Evolutionary conservation across 1,140 invertebrate species (phyloP).

Genomic region (Neelides sp.): DNA sequence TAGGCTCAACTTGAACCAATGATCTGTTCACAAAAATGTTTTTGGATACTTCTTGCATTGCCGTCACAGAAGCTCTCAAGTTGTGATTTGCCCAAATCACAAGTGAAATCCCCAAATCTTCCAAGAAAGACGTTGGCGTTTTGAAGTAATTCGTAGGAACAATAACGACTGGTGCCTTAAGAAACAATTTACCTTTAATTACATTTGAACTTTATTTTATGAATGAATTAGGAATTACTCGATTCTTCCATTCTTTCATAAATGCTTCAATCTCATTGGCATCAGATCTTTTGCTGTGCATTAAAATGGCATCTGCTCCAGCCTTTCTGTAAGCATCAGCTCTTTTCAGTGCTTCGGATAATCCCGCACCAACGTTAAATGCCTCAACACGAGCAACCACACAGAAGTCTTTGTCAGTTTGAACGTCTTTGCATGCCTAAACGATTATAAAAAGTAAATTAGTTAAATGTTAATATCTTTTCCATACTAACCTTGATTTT

Average conservation of each 20-base stretch:
- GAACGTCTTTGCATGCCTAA: conserved; percentile 40
- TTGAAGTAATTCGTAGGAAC: conserved; percentile 41
- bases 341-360: conserved; percentile 38
- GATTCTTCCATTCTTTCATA: conserved; percentile 40
- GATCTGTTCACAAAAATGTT: conserved; percentile 37
- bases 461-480: not conserved
- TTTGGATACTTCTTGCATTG: conserved; percentile 37
- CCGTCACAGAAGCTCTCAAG: conserved; percentile 36
- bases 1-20: conserved; percentile 35
- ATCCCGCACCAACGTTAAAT: conserved; percentile 39
- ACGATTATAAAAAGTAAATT: conserved; percentile 5
- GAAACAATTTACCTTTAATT: conserved; percentile 6
- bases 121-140: conserved; percentile 37
- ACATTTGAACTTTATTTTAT: not conserved
- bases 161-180: conserved; percentile 39
- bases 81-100: conserved; percentile 43
- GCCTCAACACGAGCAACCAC: conserved; percentile 41
- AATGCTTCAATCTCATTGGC: conserved; percentile 39
- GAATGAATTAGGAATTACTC: conserved; percentile 10
- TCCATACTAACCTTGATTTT: conserved; percentile 38
- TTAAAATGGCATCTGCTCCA: conserved; percentile 40
- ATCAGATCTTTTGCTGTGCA: conserved; percentile 40
- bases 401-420: conserved; percentile 39
- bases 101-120: conserved; percentile 37
- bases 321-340: conserved; percentile 40